These are phyloP conservation scores for Nematostella vectensis DNA, from an alignment of 92 coral and sea anemone genomes.

Conservation along the genomic window DNA sequence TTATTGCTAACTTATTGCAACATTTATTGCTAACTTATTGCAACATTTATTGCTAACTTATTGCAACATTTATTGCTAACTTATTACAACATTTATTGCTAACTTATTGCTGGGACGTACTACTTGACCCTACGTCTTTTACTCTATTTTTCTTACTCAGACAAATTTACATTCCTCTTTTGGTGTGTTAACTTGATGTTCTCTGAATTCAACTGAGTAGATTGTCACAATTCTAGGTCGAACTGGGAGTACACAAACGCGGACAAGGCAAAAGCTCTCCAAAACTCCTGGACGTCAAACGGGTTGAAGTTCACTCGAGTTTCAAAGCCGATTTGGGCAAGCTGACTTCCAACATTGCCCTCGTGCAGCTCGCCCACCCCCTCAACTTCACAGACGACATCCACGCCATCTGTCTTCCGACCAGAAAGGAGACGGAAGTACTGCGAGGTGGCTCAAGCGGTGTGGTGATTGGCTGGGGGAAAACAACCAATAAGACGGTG, in stretches of 20 bases:
- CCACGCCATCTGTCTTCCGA: slow-evolving; percentile 78
- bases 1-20: too few relatives aligned
- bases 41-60: too few relatives aligned
- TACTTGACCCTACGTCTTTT: too few relatives aligned
- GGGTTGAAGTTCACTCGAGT: slow-evolving; percentile 50
- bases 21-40: too few relatives aligned
- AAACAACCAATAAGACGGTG: slow-evolving; percentile 32
- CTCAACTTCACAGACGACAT: slow-evolving; percentile 50
- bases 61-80: too few relatives aligned
- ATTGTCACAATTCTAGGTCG: too few relatives aligned
- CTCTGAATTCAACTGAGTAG: too few relatives aligned
- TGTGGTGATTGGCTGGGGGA: slow-evolving; percentile 79
- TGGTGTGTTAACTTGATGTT: too few relatives aligned
- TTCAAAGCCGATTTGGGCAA: slow-evolving; percentile 33
- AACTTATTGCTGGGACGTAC: too few relatives aligned
- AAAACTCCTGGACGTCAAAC: slow-evolving; percentile 36
- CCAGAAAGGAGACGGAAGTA: slow-evolving; percentile 37
- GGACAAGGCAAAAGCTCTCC: slow-evolving; percentile 24
- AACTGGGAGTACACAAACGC: slow-evolving; percentile 54
- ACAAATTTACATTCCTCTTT: too few relatives aligned
- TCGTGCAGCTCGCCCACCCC: slow-evolving; percentile 58
- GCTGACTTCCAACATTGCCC: slow-evolving; percentile 64
- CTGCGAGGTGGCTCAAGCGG: slow-evolving; percentile 43
- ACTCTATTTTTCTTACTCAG: too few relatives aligned
- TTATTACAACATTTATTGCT: too few relatives aligned